Conservation (phyloP, 2,113 vertebrate genomes). For the Aythya baeri region DNA sequence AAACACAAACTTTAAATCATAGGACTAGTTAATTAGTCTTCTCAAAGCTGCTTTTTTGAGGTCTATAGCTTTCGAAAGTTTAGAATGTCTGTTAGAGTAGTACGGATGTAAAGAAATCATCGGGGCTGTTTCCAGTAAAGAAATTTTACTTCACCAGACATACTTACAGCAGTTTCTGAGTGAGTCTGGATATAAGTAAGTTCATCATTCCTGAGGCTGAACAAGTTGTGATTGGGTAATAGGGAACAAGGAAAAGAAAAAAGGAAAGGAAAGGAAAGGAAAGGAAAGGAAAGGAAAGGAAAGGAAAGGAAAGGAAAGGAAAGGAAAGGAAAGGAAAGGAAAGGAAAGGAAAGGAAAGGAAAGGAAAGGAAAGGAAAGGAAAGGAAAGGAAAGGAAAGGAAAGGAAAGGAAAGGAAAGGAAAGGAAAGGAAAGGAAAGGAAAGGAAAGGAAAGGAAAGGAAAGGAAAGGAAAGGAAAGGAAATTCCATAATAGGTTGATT, state of each 20-base stretch:
- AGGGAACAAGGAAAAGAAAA: background rate
- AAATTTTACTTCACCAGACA: background rate
- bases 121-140: background rate
- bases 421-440: too few species aligned
- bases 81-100: background rate
- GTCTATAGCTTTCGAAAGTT: background rate
- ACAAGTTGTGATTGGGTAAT: background rate
- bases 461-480: too few species aligned
- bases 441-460: background rate
- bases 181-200: background rate
- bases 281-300: too few species aligned
- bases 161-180: conserved; percentile 2
- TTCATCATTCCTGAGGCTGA: background rate
- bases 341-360: too few species aligned
- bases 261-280: background rate
- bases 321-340: background rate
- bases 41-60: conserved; percentile 8
- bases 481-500: background rate
- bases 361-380: background rate
- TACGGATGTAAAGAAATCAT: background rate
- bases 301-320: background rate
- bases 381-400: background rate
- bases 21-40: conserved; percentile 36
- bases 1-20: conserved; percentile 8
- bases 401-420: too few species aligned